Percentiles rank a stretch among this genome's conserved stretches.
These are phyloP conservation scores for Gymnoscopelus microlampas DNA, from an alignment of 2,797 vertebrate genomes.

Conservation along the genomic window DNA sequence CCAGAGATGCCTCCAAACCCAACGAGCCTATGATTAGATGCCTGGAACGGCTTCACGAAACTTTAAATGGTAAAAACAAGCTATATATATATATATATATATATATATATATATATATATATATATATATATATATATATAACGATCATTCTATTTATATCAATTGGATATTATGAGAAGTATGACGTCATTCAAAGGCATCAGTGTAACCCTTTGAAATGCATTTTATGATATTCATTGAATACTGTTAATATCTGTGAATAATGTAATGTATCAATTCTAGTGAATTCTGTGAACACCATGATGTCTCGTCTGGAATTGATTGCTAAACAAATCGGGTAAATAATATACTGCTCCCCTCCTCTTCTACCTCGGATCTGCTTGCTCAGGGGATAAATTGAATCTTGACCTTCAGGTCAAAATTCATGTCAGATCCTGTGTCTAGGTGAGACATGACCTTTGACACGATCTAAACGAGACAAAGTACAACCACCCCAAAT, in stretches of 20 bases:
- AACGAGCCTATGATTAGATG: conserved; percentile 71
- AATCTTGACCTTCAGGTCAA: too few relatives aligned
- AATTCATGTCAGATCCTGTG: too few relatives aligned
- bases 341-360: conserved; percentile 36
- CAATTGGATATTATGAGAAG: too few relatives aligned
- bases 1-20: conserved; percentile 59
- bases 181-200: too few relatives aligned
- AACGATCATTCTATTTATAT: not conserved
- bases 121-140: too few relatives aligned
- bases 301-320: conserved; percentile 81
- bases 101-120: too few relatives aligned
- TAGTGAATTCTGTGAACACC: conserved; percentile 80
- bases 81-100: too few relatives aligned
- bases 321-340: conserved; percentile 86
- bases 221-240: not conserved
- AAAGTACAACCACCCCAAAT: too few relatives aligned
- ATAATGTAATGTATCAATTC: conserved; percentile 36
- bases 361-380: too few relatives aligned
- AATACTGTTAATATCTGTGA: not conserved
- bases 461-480: too few relatives aligned
- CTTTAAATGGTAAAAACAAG: conserved; percentile 78
- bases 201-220: not conserved
- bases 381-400: too few relatives aligned
- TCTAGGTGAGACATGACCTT: too few relatives aligned
- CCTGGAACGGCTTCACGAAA: conserved; percentile 82